phyloP scores from a whole-genome alignment of 2,888 invertebrate species.

The Drosophila cyrtoloma region DNA sequence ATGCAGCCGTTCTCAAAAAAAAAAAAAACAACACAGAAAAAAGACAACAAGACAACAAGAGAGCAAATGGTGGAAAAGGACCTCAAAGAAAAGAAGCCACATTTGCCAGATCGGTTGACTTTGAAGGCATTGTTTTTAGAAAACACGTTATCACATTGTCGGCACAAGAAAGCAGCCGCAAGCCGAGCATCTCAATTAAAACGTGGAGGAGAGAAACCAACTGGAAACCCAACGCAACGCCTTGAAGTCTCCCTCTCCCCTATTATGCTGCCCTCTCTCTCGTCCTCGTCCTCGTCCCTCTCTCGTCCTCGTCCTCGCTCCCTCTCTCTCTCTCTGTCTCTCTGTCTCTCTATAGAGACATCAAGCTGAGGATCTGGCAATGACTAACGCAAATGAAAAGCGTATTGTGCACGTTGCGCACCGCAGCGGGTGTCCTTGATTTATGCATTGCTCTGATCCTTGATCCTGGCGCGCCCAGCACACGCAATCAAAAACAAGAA shows the following conservation, averaged over 20 bases:
- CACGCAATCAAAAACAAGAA: conserved; percentile 62
- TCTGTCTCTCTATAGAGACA: conserved; percentile 20
- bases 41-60: conserved; percentile 3
- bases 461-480: conserved; percentile 64
- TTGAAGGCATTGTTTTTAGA: conserved; percentile 70
- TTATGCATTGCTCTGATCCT: conserved; percentile 63
- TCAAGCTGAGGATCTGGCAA: conserved; percentile 35
- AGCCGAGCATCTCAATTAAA: conserved; percentile 59
- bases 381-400: conserved; percentile 60
- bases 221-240: neutral
- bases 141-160: conserved; percentile 70
- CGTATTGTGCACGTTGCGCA: conserved; percentile 67
- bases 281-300: neutral
- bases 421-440: conserved; percentile 79
- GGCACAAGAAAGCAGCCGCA: conserved; percentile 59
- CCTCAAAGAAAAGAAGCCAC: conserved; percentile 37
- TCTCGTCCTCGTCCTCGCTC: neutral
- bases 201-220: conserved; percentile 6
- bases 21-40: neutral
- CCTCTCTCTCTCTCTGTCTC: neutral
- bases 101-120: conserved; percentile 60
- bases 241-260: conserved; percentile 18
- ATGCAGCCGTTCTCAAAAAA: conserved; percentile 59
- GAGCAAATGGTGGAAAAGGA: conserved; percentile 35
- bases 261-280: neutral